phyloP scores from a whole-genome alignment of 2,797 vertebrate species.

The Paramormyrops hopkinsi region DNA sequence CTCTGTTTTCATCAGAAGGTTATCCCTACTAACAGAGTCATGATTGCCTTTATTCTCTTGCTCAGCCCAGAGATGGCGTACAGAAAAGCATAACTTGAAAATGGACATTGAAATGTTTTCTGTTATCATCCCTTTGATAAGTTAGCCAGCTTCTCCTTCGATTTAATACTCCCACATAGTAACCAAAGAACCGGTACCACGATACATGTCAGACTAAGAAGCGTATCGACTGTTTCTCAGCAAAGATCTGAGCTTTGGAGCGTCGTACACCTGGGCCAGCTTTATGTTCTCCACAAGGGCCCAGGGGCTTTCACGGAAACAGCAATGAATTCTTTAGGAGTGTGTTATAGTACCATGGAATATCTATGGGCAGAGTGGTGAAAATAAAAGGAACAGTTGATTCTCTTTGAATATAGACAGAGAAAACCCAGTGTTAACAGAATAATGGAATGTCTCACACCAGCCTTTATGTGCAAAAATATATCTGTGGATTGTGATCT shows the following conservation, averaged over 20 bases:
- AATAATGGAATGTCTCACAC: background rate
- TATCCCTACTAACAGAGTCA: background rate
- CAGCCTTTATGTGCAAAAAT: background rate
- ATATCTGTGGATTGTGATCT: slow-evolving; percentile 7
- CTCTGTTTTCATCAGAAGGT: background rate
- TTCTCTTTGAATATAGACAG: background rate
- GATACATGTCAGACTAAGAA: background rate
- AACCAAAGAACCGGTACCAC: background rate
- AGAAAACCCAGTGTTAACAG: slow-evolving; percentile 6
- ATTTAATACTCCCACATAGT: background rate
- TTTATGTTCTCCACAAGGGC: background rate
- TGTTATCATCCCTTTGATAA: slow-evolving; percentile 7
- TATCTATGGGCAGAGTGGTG: background rate
- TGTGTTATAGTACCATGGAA: background rate
- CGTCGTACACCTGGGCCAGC: background rate
- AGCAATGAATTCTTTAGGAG: slow-evolving; percentile 3
- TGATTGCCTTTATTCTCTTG: background rate
- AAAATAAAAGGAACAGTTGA: slow-evolving; percentile 2
- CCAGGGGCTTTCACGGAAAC: background rate
- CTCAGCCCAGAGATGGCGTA: background rate
- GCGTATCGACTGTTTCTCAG: background rate
- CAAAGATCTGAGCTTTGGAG: background rate
- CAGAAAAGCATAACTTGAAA: background rate
- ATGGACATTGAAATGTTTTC: slow-evolving; percentile 8
- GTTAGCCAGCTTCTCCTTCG: background rate